These are phyloP conservation scores for Mormyrus lacerda DNA, from an alignment of 2,113 vertebrate genomes.

Conservation along the genomic window DNA sequence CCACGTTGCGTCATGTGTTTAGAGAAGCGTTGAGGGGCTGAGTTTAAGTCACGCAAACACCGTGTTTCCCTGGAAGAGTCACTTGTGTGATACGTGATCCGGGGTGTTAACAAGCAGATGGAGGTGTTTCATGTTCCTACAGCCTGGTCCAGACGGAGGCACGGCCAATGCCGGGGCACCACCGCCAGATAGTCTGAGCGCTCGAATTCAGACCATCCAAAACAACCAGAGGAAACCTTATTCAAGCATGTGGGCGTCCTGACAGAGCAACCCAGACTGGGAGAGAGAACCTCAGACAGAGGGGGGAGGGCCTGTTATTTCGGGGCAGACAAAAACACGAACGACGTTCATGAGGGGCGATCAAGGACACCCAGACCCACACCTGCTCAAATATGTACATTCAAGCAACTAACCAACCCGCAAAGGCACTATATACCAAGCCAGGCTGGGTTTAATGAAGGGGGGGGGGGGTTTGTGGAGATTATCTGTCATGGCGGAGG, in stretches of 20 bases:
- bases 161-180: not conserved
- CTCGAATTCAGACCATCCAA: conserved; percentile 3
- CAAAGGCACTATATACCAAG: not conserved
- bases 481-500: conserved; percentile 24
- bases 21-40: conserved; percentile 2
- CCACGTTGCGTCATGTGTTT: conserved; percentile 23
- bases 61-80: conserved; percentile 9
- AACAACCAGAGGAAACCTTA: not conserved
- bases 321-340: not conserved
- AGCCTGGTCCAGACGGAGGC: not conserved
- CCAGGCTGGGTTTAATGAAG: not conserved
- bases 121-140: conserved; percentile 9
- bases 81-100: conserved; percentile 9
- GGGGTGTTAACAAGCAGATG: conserved; percentile 24
- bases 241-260: conserved; percentile 6
- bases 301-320: not conserved
- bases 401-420: not conserved
- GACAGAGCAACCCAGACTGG: not conserved
- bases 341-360: not conserved
- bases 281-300: not conserved
- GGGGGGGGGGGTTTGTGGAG: not conserved
- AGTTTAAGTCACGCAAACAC: conserved; percentile 7
- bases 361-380: not conserved
- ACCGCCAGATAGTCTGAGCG: conserved; percentile 12
- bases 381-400: conserved; percentile 2